Conservation (phyloP, 2,113 vertebrate genomes). For the Pandion haliaetus region DNA sequence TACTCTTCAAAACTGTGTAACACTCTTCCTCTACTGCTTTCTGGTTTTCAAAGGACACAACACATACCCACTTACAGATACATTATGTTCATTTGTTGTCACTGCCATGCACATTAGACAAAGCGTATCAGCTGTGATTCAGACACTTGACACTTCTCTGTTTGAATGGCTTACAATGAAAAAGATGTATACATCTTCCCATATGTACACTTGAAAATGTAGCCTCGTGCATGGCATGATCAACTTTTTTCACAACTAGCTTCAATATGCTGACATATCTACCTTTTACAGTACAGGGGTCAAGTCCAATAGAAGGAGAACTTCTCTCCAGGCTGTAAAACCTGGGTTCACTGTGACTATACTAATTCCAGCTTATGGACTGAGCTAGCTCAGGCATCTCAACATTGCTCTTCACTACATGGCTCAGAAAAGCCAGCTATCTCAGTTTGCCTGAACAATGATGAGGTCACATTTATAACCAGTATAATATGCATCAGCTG, state of each 20-base stretch:
- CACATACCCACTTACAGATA: neutral
- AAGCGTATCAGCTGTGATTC: neutral
- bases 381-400: neutral
- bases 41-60: neutral
- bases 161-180: neutral
- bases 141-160: neutral
- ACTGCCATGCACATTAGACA: neutral
- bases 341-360: neutral
- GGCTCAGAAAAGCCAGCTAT: neutral
- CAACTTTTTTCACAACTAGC: neutral
- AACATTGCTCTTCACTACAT: neutral
- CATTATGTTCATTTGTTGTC: neutral
- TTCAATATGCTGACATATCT: neutral
- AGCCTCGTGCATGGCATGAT: fast-evolving
- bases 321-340: neutral
- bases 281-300: neutral
- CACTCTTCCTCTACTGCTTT: neutral
- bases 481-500: neutral
- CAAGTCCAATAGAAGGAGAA: neutral
- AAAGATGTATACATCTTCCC: neutral
- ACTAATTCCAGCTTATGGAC: neutral
- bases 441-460: neutral
- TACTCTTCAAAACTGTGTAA: neutral
- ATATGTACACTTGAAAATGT: fast-evolving
- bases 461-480: neutral